Evolutionary conservation across 2,113 vertebrate species (phyloP).

Genomic region (Orcinus orca): DNA sequence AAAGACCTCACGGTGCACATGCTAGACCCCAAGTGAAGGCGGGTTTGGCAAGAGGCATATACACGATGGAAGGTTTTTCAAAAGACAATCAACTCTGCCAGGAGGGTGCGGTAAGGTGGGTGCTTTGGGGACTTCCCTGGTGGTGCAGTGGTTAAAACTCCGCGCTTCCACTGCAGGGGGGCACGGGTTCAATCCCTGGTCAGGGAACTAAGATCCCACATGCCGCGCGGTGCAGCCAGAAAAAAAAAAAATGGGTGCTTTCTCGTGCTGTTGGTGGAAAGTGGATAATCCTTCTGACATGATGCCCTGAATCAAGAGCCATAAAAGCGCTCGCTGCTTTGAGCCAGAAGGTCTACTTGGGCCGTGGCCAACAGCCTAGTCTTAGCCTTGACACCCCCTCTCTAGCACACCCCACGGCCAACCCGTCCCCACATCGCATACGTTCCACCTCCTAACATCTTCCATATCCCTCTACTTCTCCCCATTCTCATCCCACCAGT

Average conservation of each 20-base stretch:
- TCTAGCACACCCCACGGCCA: neutral
- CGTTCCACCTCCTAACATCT: neutral
- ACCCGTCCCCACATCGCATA: too few species aligned
- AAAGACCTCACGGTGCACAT: constrained; percentile 60
- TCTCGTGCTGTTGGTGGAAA: neutral
- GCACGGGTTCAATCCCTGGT: too few species aligned
- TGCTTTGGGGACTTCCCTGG: neutral
- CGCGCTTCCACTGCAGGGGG: too few species aligned
- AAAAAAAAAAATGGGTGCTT: neutral
- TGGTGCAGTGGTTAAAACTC: too few species aligned
- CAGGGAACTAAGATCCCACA: too few species aligned
- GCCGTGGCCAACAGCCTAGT: neutral
- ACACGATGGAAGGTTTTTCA: neutral
- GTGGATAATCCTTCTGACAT: neutral
- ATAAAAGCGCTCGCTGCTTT: neutral
- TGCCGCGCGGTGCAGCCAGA: too few species aligned
- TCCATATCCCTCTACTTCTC: neutral
- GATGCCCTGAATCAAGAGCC: neutral
- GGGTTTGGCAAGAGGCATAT: neutral
- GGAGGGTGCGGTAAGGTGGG: neutral
- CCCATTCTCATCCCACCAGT: neutral
- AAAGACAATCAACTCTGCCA: neutral
- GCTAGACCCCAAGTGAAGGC: neutral
- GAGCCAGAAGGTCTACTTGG: neutral
- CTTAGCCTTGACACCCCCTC: neutral